Percentiles rank a stretch among this genome's conserved stretches.
phyloP scores from a whole-genome alignment of 2,113 vertebrate species.

The Fulmarus glacialis region DNA sequence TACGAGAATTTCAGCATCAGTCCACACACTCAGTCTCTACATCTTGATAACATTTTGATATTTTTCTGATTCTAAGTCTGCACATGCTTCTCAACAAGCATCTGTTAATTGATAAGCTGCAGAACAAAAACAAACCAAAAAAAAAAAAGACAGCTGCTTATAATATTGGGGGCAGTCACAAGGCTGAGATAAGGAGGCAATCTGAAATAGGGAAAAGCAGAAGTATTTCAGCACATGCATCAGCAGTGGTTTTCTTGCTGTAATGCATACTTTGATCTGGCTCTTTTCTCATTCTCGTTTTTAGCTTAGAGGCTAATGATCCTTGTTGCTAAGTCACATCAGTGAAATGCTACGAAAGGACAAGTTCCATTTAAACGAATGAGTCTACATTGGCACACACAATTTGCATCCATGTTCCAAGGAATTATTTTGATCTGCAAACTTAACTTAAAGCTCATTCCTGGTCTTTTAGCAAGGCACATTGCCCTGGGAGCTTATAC shows the following conservation, averaged over 20 bases:
- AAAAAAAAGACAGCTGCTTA: neutral
- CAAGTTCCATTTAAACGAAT: neutral
- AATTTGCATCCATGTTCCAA: neutral
- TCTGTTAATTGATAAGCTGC: neutral
- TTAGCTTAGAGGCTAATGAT: constrained; percentile 29
- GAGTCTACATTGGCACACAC: neutral
- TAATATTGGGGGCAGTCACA: neutral
- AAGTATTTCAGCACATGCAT: neutral
- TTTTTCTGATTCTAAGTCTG: neutral
- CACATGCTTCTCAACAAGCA: neutral
- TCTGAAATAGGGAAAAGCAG: neutral
- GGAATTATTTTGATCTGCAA: constrained; percentile 23
- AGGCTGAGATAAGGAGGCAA: neutral
- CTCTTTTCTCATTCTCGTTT: neutral
- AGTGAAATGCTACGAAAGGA: neutral
- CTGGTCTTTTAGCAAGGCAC: neutral
- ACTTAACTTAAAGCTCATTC: constrained; percentile 33
- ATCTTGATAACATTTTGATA: neutral
- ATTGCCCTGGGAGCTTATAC: neutral
- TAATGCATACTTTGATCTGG: neutral
- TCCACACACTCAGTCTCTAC: neutral
- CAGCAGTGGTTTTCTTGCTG: neutral
- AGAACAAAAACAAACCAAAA: neutral
- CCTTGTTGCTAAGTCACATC: constrained; percentile 38
- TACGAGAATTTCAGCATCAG: neutral